A percentile compares a stretch with the other conserved stretches of the same genome.
Conservation (phyloP, 2,888 invertebrate species). For the Notodonta ziczac region DNA sequence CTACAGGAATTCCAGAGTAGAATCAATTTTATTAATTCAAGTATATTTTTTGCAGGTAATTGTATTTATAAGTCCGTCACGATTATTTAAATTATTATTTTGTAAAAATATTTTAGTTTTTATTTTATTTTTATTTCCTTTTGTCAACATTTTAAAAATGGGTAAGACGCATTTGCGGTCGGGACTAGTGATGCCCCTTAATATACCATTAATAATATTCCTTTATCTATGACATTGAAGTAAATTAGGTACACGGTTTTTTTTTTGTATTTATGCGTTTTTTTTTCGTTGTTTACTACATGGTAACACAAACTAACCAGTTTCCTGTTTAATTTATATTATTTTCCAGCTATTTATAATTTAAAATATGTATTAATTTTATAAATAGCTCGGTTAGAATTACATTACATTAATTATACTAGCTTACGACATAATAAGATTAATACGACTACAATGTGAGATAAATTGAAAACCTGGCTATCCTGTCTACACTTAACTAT, state of each 20-base stretch:
- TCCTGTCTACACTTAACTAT: slow-evolving; percentile 80
- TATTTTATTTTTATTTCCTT: not conserved
- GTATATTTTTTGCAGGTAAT: not conserved
- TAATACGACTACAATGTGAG: slow-evolving; percentile 71
- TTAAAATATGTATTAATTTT: slow-evolving; percentile 32
- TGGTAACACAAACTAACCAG: slow-evolving; percentile 60
- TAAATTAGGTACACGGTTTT: slow-evolving; percentile 70
- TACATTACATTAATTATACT: slow-evolving; percentile 82
- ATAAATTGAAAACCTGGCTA: slow-evolving; percentile 84
- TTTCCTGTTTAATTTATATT: slow-evolving; percentile 52
- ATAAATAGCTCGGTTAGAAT: slow-evolving; percentile 49
- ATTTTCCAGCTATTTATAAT: slow-evolving; percentile 60
- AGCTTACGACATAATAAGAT: slow-evolving; percentile 71
- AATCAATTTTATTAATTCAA: not conserved
- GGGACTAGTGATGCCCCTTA: slow-evolving; percentile 50
- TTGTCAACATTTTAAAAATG: slow-evolving; percentile 54
- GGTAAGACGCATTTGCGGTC: slow-evolving; percentile 59
- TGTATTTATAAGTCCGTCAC: not conserved
- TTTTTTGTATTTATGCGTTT: slow-evolving; percentile 74
- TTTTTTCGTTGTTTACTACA: slow-evolving; percentile 80
- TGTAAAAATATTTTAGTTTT: not conserved
- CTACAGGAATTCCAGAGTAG: slow-evolving; percentile 9
- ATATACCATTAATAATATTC: slow-evolving; percentile 70
- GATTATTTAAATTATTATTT: not conserved
- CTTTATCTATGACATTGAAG: slow-evolving; percentile 76